Percentiles rank a stretch among this genome's conserved stretches.
Conservation (phyloP, 2,888 invertebrate genomes). For the Caenorhabditis sp. region DNA sequence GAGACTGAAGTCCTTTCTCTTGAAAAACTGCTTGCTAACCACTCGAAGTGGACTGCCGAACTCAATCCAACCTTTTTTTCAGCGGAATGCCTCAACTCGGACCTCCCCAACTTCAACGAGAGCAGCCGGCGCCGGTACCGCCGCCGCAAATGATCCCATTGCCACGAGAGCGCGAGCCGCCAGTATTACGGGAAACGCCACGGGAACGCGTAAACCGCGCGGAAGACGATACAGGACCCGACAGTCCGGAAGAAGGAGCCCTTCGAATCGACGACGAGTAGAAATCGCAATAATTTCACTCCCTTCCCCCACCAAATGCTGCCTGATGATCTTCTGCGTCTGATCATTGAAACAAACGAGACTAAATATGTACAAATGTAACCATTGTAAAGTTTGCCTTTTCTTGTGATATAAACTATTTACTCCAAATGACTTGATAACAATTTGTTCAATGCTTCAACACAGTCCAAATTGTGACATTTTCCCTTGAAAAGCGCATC, state of each 20-base stretch:
- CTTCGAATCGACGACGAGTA: slow-evolving; percentile 61
- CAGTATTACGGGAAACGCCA: too few species aligned
- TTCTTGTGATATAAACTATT: slow-evolving; percentile 25
- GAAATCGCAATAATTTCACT: slow-evolving; percentile 3
- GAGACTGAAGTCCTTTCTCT: neutral
- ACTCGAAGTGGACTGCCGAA: neutral
- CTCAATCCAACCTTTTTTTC: neutral
- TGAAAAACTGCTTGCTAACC: neutral
- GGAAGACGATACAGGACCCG: slow-evolving; percentile 23
- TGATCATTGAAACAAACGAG: slow-evolving; percentile 19
- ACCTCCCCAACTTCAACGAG: slow-evolving; percentile 50
- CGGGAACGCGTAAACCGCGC: slow-evolving; percentile 7
- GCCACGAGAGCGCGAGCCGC: slow-evolving; percentile 12
- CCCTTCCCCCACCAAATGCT: neutral
- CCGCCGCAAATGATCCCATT: slow-evolving; percentile 52
- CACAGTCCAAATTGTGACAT: neutral
- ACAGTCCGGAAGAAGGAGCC: slow-evolving; percentile 58
- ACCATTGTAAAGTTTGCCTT: neutral
- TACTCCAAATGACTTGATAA: slow-evolving; percentile 1
- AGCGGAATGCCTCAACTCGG: slow-evolving; percentile 59
- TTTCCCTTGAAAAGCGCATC: neutral
- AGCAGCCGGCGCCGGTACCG: slow-evolving; percentile 41
- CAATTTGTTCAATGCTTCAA: slow-evolving; percentile 19
- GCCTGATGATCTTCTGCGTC: neutral
- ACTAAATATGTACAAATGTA: neutral